Evolutionary conservation across 2,797 vertebrate genomes (phyloP), one percentile per base, ranked within the genome.

Genomic region (Masticophis lateralis): DNA sequence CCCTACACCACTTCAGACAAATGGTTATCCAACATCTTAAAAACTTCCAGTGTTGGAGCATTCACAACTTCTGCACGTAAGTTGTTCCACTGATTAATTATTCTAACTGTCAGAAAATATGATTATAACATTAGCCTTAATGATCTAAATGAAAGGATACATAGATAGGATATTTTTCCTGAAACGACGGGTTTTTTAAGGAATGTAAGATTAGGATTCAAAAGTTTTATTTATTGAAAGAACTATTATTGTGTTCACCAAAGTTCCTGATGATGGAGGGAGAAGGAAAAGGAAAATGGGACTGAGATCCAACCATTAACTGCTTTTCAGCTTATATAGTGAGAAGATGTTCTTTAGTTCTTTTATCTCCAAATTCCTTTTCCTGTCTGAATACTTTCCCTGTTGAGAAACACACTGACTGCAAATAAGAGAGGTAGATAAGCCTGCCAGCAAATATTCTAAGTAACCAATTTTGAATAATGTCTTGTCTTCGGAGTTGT

Each of bases 361-460:
- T 95, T 94, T 91, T 5, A 3, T 95, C 95, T 96, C 94, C 28
- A 7, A 95, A 93, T 94, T 95, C 95, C 96, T 96, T 97, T 97
- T 96, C 94, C 74, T 91, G 47, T 43, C 94, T 97, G 97, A 98
- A 98, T 97, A 96, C 96, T 96, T 97, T 97, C 96, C 92, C 95
- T 95, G 93, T 95, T 97, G 93, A 95, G 96, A 97, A 96, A 97
- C 91, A 94, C 95, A 94, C 95, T 83, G 93, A 96, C 95, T 96
- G 92, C 97, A 97, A 98, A 97, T 95, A 97, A 94, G 90, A 93
- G 51, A 83, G 94, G 94, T 94, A 91, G 96, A 94, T 98, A 98
- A 98, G 96, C 97, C 97, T 93, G 96, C 97, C 13, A 95, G 97
- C 96, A 98, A 98, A 98, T 97, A 96, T 96, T 96, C 97, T 98